These are phyloP conservation scores for Alosa sapidissima DNA, from an alignment of 2,797 vertebrate genomes.

Conservation along the genomic window DNA sequence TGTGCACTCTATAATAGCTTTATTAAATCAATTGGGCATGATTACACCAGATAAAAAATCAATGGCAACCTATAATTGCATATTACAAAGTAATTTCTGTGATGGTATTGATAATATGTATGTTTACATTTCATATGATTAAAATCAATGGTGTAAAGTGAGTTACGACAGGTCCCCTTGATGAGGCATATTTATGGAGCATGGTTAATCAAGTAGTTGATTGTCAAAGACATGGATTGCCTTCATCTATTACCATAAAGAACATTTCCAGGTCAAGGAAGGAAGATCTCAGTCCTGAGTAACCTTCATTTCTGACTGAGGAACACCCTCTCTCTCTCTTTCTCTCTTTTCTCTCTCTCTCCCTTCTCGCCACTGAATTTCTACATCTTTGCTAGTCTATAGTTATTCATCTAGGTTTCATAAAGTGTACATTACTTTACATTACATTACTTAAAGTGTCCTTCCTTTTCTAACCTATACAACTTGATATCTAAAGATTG, in stretches of 20 bases:
- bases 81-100: constrained; percentile 91
- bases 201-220: constrained; percentile 78
- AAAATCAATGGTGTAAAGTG: constrained; percentile 86
- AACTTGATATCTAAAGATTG: neutral
- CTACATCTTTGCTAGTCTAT: constrained; percentile 2
- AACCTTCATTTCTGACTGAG: constrained; percentile 31
- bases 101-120: constrained; percentile 93
- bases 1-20: constrained; percentile 81
- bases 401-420: neutral
- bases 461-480: neutral
- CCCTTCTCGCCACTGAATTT: neutral
- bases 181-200: constrained; percentile 78
- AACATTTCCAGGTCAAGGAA: constrained; percentile 58
- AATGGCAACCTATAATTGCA: constrained; percentile 91
- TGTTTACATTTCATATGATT: constrained; percentile 92
- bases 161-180: constrained; percentile 77
- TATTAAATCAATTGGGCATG: constrained; percentile 91
- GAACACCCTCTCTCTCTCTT: neutral
- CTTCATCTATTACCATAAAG: constrained; percentile 71
- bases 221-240: constrained; percentile 68
- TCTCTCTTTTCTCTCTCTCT: neutral
- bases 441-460: neutral
- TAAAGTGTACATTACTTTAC: neutral
- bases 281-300: constrained; percentile 25
- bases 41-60: constrained; percentile 86